Percentiles rank a stretch among this genome's conserved stretches.
These are phyloP conservation scores for Melanotaenia pygmaea DNA, from an alignment of 2,797 vertebrate species.

Conservation along the genomic window DNA sequence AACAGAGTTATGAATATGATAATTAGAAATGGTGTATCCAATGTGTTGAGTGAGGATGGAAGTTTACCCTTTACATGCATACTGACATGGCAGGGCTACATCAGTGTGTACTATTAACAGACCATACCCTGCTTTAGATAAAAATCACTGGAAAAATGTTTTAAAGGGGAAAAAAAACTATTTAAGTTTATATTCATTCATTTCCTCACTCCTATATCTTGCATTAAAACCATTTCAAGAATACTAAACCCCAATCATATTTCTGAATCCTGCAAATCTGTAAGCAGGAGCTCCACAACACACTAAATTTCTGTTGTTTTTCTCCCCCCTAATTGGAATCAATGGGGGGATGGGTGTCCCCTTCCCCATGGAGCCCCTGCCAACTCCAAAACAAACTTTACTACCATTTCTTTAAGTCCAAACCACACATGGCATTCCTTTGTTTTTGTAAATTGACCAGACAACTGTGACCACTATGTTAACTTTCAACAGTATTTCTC, in stretches of 20 bases:
- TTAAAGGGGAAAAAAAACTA: too few relatives aligned
- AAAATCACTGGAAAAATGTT: background rate
- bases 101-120: slow-evolving; percentile 6
- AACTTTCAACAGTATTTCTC: background rate
- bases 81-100: slow-evolving; percentile 33
- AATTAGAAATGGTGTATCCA: slow-evolving; percentile 47
- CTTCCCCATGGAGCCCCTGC: background rate
- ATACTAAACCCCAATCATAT: background rate
- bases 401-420: background rate
- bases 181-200: too few relatives aligned
- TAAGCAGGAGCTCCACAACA: background rate
- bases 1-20: slow-evolving; percentile 66
- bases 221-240: too few relatives aligned
- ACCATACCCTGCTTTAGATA: slow-evolving; percentile 12
- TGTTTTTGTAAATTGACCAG: background rate
- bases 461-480: background rate
- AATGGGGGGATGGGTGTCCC: slow-evolving; percentile 40
- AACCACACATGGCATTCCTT: background rate
- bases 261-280: background rate
- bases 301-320: slow-evolving; percentile 10
- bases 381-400: slow-evolving; percentile 28
- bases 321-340: background rate
- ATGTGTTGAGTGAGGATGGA: slow-evolving; percentile 34
- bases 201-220: too few relatives aligned
- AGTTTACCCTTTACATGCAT: slow-evolving; percentile 46